These are phyloP conservation scores for Allolobophora icterica DNA, from an alignment of 2,888 invertebrate genomes.

Conservation along the genomic window DNA sequence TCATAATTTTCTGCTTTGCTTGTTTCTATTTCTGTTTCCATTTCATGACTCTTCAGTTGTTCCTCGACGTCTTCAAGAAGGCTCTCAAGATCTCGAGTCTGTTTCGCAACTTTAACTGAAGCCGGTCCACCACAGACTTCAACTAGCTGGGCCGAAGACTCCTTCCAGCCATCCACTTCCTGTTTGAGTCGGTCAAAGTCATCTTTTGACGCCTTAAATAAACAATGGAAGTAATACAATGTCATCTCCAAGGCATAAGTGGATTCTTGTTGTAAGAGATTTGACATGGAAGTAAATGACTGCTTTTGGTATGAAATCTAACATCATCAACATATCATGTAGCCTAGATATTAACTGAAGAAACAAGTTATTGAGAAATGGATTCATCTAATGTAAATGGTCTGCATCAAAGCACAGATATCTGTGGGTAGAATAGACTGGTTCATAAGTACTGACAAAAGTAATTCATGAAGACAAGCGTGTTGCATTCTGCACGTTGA, in stretches of 20 bases:
- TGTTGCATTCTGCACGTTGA: background rate
- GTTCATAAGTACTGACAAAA: background rate
- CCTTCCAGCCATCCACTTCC: conserved; percentile 34
- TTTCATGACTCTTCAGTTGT: conserved; percentile 57
- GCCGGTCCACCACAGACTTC: conserved; percentile 28
- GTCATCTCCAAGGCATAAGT: background rate
- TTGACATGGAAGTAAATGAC: too few species aligned
- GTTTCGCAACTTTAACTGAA: conserved; percentile 32
- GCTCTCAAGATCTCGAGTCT: conserved; percentile 54
- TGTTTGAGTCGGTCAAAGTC: conserved; percentile 25
- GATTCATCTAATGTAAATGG: background rate
- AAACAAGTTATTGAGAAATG: background rate
- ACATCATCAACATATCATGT: too few species aligned
- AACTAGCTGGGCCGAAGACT: conserved; percentile 28
- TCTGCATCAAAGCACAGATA: background rate
- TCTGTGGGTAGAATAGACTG: background rate
- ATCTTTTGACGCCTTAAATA: conserved; percentile 32
- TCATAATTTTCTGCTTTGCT: conserved; percentile 60
- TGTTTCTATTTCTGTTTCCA: conserved; percentile 57
- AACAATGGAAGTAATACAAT: background rate
- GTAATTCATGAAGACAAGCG: background rate
- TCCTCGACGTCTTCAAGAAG: conserved; percentile 63
- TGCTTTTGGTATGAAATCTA: too few species aligned
- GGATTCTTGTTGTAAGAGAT: too few species aligned
- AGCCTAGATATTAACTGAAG: background rate